Evolutionary conservation across 2,797 vertebrate species (phyloP).

Genomic region (Notolabrus celidotus): DNA sequence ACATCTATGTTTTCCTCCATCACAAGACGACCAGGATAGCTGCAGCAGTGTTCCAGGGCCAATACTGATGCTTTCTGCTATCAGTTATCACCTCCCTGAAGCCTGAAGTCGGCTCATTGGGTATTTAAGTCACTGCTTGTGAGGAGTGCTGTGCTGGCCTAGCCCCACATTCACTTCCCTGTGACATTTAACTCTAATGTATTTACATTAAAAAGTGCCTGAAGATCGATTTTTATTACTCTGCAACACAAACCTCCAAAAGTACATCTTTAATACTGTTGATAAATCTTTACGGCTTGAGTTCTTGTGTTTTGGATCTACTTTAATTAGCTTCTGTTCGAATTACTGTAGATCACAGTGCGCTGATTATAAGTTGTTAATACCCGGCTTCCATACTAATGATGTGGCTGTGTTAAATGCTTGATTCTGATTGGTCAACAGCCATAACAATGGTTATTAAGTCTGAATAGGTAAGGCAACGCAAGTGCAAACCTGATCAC

Average conservation of each 20-base stretch:
- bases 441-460: no score
- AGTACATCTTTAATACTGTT: no score
- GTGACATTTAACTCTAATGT: slow-evolving; percentile 41
- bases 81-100: slow-evolving; percentile 56
- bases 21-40: slow-evolving; percentile 23
- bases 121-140: slow-evolving; percentile 36
- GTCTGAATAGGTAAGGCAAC: no score
- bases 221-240: slow-evolving; percentile 9
- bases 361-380: no score
- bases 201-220: slow-evolving; percentile 15
- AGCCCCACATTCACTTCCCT: slow-evolving; percentile 25
- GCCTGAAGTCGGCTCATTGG: slow-evolving; percentile 20
- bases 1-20: slow-evolving; percentile 40
- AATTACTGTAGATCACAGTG: slow-evolving; percentile 6
- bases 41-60: slow-evolving; percentile 20
- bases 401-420: no score
- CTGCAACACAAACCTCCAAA: background rate
- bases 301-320: background rate
- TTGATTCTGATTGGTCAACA: no score
- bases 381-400: no score
- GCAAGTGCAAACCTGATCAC: no score
- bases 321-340: slow-evolving; percentile 18
- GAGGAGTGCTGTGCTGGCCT: slow-evolving; percentile 24
- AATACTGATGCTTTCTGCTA: slow-evolving; percentile 37
- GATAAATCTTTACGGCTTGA: background rate